These are phyloP conservation scores for Falco novaeseelandiae DNA, from an alignment of 2,797 vertebrate genomes.

Conservation along the genomic window DNA sequence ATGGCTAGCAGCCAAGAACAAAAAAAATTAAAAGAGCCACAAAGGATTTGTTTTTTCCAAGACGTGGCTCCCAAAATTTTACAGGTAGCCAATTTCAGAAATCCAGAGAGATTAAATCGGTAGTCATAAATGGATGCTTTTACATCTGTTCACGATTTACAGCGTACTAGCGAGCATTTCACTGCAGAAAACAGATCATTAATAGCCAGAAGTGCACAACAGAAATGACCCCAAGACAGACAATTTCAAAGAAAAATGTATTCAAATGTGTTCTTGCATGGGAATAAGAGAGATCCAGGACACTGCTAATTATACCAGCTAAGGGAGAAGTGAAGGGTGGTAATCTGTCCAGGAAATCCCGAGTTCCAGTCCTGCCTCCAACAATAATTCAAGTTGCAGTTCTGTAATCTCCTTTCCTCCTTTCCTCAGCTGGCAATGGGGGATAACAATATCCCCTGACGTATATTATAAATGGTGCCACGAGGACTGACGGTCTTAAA, in stretches of 20 bases:
- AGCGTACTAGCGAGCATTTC: not conserved
- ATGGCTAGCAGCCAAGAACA: slow-evolving; percentile 54
- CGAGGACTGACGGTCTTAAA: not conserved
- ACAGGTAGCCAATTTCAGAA: slow-evolving; percentile 17
- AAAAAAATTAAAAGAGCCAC: slow-evolving; percentile 20
- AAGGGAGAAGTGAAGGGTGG: not conserved
- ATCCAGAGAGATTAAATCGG: not conserved
- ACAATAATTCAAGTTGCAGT: slow-evolving; percentile 34
- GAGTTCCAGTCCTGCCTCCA: not conserved
- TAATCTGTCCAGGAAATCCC: slow-evolving; percentile 40
- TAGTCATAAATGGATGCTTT: not conserved
- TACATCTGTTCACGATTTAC: not conserved
- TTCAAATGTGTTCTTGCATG: not conserved
- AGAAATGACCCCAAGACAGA: not conserved
- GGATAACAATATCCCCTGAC: not conserved
- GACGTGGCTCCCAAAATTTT: not conserved
- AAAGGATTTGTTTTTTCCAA: not conserved
- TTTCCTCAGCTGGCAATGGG: not conserved
- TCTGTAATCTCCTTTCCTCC: slow-evolving; percentile 35
- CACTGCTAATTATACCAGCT: not conserved
- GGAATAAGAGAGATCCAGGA: not conserved
- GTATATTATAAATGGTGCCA: not conserved
- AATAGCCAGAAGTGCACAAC: not conserved
- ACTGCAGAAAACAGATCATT: slow-evolving; percentile 1
- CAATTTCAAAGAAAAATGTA: slow-evolving; percentile 3